Base-by-base conservation (phyloP, 2,797 vertebrate genomes). In the Gymnoscopelus microlampas region DNA sequence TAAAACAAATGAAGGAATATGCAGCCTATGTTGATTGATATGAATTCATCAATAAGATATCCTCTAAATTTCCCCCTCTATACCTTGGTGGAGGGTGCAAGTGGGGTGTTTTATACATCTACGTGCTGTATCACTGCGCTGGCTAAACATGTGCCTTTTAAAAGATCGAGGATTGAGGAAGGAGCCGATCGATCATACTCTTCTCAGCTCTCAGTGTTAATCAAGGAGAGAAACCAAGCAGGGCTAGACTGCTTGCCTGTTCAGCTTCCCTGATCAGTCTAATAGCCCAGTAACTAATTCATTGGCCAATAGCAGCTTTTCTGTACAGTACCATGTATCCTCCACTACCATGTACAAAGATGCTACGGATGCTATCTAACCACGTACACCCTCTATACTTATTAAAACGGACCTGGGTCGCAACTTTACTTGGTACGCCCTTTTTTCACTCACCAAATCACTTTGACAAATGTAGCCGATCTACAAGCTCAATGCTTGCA, bases 151-250 rank as follows among this genome's bases (percentile, higher is more conserved):
- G 65, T 53, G 61, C 35, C 15, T 13, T 63, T 70, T 61, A 60
- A 71, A 68, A 63, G 54, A 56, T 14, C 29, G 53, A 44, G 50
- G 74, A 58, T 74, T 44, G 51, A 70, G 59, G 51, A 68, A 13
- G 60, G 57, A 14, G 44, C 63, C 79, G 65, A 84, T 88, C 81
- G 59, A 82, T 86, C 81, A 88, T 65, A 39, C 57, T 63, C 57
- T 66, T 62, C 71, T 70, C 29, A 75, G 73, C 78, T 68, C 68
- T 85, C 79, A 77, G 35, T 48, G 76, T 73, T 86, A 78, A 88
- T 86, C 80, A 79, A 74, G 76, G 47, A 66, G 64, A 62, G 68
- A 82, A 73, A 53, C 76, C 75, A 76, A 76, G 77, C 76, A 19
- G 48, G 49, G 29, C 73, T 50, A 14, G n/a, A 50, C 56, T 3